Percentiles rank a stretch among this genome's conserved stretches.
phyloP scores from a whole-genome alignment of 1,140 invertebrate genomes.

The Hirudo medicinalis region DNA sequence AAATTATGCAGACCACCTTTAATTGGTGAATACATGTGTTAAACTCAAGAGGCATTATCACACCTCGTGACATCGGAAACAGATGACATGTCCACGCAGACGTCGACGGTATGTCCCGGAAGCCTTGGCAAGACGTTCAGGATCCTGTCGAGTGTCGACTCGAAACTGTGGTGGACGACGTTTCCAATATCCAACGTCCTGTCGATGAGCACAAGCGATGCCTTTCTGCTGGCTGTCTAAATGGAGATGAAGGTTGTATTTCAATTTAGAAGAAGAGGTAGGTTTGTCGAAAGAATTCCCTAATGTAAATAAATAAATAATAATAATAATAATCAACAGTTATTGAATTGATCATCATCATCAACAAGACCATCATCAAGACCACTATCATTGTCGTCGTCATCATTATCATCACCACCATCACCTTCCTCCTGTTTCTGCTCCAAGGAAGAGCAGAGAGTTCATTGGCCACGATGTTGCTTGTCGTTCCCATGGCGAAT shows the following conservation, averaged over 20 bases:
- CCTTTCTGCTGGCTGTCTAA: constrained; percentile 45
- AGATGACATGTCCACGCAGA: constrained; percentile 51
- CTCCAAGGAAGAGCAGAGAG: too few species aligned
- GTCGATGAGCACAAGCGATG: constrained; percentile 54
- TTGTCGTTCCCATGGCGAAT: background rate
- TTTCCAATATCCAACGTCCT: constrained; percentile 52
- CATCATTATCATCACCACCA: background rate
- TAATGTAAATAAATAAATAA: too few species aligned
- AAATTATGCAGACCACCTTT: too few species aligned
- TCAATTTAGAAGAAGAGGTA: too few species aligned
- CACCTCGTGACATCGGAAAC: constrained; percentile 27
- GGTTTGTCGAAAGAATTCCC: too few species aligned
- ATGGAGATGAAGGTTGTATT: background rate
- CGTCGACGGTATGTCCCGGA: constrained; percentile 51
- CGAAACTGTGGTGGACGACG: constrained; percentile 48
- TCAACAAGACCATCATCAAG: background rate
- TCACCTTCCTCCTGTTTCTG: background rate
- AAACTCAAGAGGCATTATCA: too few species aligned
- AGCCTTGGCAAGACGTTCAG: constrained; percentile 42
- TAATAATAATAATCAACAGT: background rate
- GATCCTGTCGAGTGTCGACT: constrained; percentile 52
- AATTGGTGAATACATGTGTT: too few species aligned
- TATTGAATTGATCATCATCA: background rate
- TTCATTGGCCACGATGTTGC: background rate
- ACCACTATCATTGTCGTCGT: too few species aligned